Evolutionary conservation across 2,888 invertebrate genomes (phyloP), one percentile per base, ranked within the genome.

Genomic region (Agrochola lychnidis): DNA sequence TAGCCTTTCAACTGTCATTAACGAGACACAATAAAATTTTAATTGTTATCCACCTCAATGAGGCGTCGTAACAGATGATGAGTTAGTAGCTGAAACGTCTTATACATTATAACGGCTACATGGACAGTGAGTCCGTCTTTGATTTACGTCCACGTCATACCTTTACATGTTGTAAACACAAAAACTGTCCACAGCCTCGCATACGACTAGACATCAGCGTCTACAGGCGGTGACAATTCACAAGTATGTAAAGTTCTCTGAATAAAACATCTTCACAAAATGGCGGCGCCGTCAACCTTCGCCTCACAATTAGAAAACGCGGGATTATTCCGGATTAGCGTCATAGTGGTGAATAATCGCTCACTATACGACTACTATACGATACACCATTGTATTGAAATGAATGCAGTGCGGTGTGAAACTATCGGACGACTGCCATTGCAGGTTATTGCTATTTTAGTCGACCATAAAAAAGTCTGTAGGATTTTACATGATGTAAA

Each of bases 341-440:
- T 86, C 80, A 66, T 74, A 84, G 80, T 88, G 81, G 70, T 85
- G 88, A 82, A 88, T 88, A 88, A 88, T 86, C 75, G 48, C 12
- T 66, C 45, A 25, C 36, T 7, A 16, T 30, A 40, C 75, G 14
- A 51, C 40, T 73, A 68, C 73, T 79, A 70, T 81, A 81, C 48
- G 81, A 76, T 16, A 53, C 59, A 48, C 82, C 71, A 88, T 88
- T 88, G 88, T 88, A 88, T 88, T 88, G 79, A 79, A 87, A 88
- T 88, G 77, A 70, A 57, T 9, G 36, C 53, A 25, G 45, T 2
- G 48, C 62, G 48, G 83, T 70, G 83, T 74, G 83, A 72, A 82
- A 22, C 66, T 63, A 57, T 22, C 73, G 42, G 70, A 77, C 76
- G 59, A 40, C 67, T 70, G 62, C n/a, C 62, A n/a, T 14, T 59